Base-by-base conservation (phyloP, 92 coral and sea anemone genomes). In the Phenganax subtilis region DNA sequence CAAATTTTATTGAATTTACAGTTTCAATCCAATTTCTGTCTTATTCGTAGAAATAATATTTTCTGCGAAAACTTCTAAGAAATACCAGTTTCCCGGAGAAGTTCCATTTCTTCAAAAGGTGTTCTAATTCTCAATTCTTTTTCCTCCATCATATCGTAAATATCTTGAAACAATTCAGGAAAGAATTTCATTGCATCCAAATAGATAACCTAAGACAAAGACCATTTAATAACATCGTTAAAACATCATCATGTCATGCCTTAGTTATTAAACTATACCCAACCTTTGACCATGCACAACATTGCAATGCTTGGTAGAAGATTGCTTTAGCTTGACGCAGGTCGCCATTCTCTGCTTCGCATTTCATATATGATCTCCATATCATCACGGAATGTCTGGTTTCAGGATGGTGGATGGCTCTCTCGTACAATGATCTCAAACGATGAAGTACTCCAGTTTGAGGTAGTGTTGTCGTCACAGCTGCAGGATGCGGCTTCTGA, bases 231-330 rank as follows among this genome's bases (percentile, higher is more conserved):
- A 6, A 25, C 9, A 25, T 28, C 8, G 53, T 0, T 27, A 10
- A 29, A 55, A 12, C 8, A 7, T 16, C 11, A 70, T 3, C 15
- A 59, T 80, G 16, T 29, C 15, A 44, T 12, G 65, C 3, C 16
- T 59, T 59, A 12, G 10, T 29, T 25, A 69, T 15, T 30, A 9
- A 20, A 29, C 66, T 12, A 44, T 17, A 29, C 71, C 81, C 81
- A 20, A 96, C 99, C 93, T 96, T 96, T n/a, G 96, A 94, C 97
- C 99, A 96, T 6, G 99, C 96, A 80, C 99, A 96, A 60, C 82
- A 86, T 80, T 96, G 99, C 10, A 96, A 84, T 0, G 99, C 91
- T 67, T 90, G 99, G 80, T 96, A 96, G 77, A 96, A 94, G 6
- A 89, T 90, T 16, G 99, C 88, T 80, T 89, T 92, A 51, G 93